Evolutionary conservation across 2,113 vertebrate genomes (phyloP).

Genomic region (Heteronetta atricapilla): DNA sequence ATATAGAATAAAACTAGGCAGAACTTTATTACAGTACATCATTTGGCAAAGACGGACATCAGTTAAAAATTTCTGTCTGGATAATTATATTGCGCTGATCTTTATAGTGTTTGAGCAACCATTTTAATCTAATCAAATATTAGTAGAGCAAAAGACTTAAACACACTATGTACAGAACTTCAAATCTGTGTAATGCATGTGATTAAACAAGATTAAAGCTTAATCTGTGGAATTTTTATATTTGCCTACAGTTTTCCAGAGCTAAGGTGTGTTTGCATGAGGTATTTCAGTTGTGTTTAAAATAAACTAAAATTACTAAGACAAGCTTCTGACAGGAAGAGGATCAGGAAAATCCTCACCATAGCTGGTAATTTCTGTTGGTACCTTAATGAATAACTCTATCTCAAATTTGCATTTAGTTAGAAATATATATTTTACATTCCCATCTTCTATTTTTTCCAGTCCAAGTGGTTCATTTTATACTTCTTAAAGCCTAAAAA

Average conservation of each 20-base stretch:
- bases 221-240: not conserved
- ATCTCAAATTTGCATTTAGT: not conserved
- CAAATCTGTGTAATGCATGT: not conserved
- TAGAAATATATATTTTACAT: not conserved
- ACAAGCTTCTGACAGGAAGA: constrained; percentile 17
- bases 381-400: not conserved
- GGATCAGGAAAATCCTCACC: not conserved
- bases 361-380: not conserved
- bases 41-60: not conserved
- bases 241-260: not conserved
- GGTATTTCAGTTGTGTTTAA: constrained; percentile 3
- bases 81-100: not conserved
- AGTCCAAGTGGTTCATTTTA: not conserved
- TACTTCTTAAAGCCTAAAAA: not conserved
- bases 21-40: not conserved
- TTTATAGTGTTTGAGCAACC: not conserved
- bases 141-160: not conserved
- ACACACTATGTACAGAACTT: not conserved
- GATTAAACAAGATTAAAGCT: not conserved
- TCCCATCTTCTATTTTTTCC: not conserved
- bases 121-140: not conserved
- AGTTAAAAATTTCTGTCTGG: not conserved
- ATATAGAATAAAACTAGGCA: not conserved
- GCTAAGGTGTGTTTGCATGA: not conserved
- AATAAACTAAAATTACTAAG: constrained; percentile 5